Evolutionary conservation across 2,113 vertebrate species (phyloP).

Genomic region (Podarcis raffonei): DNA sequence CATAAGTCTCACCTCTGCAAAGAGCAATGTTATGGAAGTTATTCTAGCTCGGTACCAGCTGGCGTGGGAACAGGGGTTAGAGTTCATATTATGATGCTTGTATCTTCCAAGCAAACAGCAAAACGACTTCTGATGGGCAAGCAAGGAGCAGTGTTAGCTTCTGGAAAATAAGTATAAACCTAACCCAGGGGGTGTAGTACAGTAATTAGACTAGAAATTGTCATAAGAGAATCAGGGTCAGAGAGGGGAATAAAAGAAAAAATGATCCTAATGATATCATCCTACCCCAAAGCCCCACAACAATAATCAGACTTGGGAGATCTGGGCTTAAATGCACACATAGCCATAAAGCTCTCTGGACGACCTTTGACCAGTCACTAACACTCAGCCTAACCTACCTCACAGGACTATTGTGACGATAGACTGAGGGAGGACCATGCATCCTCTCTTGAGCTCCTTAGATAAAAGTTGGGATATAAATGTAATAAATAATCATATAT

Average conservation of each 20-base stretch:
- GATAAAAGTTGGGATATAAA: background rate
- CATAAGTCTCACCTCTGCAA: background rate
- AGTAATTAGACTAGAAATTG: too few relatives aligned
- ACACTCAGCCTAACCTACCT: background rate
- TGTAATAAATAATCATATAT: background rate
- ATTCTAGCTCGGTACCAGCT: background rate
- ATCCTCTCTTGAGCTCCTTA: background rate
- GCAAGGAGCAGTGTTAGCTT: background rate
- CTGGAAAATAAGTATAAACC: background rate
- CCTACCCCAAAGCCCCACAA: too few relatives aligned
- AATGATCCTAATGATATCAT: too few relatives aligned
- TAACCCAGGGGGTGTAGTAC: too few relatives aligned
- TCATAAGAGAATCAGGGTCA: too few relatives aligned
- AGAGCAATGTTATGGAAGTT: background rate
- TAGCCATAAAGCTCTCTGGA: background rate
- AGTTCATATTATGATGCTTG: background rate
- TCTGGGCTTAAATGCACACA: too few relatives aligned
- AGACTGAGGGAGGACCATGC: too few relatives aligned
- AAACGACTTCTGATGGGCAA: background rate
- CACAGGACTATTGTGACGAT: too few relatives aligned
- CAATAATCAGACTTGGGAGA: too few relatives aligned
- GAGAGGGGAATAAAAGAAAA: too few relatives aligned
- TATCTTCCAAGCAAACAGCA: background rate
- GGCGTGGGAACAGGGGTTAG: background rate
- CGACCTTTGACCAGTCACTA: background rate